phyloP scores from a whole-genome alignment of 2,113 vertebrate genomes.

The Spea bombifrons region DNA sequence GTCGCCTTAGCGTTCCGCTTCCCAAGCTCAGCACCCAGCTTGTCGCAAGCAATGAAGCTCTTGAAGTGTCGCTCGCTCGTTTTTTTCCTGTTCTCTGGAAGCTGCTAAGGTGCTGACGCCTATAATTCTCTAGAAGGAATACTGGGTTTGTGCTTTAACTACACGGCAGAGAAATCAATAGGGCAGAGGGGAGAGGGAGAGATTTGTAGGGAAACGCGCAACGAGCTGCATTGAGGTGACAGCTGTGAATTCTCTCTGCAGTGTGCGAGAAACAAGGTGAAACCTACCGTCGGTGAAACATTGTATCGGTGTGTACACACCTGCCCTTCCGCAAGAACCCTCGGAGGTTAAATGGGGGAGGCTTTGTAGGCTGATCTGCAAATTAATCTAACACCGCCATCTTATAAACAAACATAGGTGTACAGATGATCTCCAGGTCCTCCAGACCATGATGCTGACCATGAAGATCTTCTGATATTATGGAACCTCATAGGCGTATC shows the following conservation, averaged over 20 bases:
- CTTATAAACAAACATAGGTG: too few relatives aligned
- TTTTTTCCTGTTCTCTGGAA: constrained; percentile 2
- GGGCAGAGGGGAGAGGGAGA: constrained; percentile 18
- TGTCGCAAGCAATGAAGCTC: constrained; percentile 1
- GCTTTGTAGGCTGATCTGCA: too few relatives aligned
- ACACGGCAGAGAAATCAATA: constrained; percentile 45
- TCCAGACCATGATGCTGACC: too few relatives aligned
- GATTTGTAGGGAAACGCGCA: background rate
- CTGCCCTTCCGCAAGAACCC: too few relatives aligned
- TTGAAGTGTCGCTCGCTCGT: constrained; percentile 10
- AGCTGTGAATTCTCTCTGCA: constrained; percentile 4
- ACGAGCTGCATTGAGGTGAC: constrained; percentile 7
- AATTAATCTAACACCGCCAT: too few relatives aligned
- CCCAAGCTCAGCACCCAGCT: constrained; percentile 9
- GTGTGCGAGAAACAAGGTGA: background rate
- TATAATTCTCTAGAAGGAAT: constrained; percentile 4
- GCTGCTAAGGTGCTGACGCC: constrained; percentile 23
- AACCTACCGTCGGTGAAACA: too few relatives aligned
- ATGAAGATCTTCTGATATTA: too few relatives aligned
- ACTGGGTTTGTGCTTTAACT: constrained; percentile 21
- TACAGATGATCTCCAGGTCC: too few relatives aligned
- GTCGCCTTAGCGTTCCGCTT: background rate
- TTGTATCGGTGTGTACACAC: too few relatives aligned
- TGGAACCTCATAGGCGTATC: too few relatives aligned
- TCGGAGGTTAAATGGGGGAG: too few relatives aligned